Base-by-base conservation (phyloP, 2,888 invertebrate species). In the Doris montereyensis region DNA sequence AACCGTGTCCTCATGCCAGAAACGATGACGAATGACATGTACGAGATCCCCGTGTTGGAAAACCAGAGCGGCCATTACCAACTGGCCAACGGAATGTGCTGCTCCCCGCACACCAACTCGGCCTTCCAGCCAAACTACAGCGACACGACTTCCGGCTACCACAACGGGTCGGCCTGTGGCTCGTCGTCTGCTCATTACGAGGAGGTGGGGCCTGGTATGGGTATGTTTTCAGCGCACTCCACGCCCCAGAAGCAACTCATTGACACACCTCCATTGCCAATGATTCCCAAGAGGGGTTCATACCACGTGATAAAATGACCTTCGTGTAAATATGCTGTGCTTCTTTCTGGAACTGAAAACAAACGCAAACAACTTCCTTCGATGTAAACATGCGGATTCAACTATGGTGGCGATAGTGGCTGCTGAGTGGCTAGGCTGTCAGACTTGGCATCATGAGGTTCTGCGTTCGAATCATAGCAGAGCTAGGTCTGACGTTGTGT, bases 121-220 rank as follows among this genome's bases (percentile, higher is more conserved):
- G 80, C 76, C 26, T 79, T 68, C 41, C 74, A 75, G 70, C 58
- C 68, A 57, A 75, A 74, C 1, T 73, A 76, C 32, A 60, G 67
- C 34, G 80, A 78, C 60, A 68, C 73, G 76, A 74, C 77, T 5
- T 80, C 80, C 17, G 79, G 79, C 30, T 81, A 81, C 24, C 74
- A 82, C 80, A 82, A 78, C 60, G 80, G 79, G 1, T 78, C 81
- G 2, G 21, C 71, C 52, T 71, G 76, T 21, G 34, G 60, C 24
- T 77, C 76, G 3, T 70, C 52, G 30, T 79, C 80, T 10, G 81
- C 81, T 17, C 83, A 84, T 57, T 84, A 84, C 71, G 84, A 84
- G 76, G 84, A 84, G 76, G 83, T 84, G 10, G 79, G 81, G 13
- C 84, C 84, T 0, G 21, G n/a, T 13, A 65, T 71, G 10, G 70